Conservation (phyloP, 2,113 vertebrate species). For the Tauraco erythrolophus region DNA sequence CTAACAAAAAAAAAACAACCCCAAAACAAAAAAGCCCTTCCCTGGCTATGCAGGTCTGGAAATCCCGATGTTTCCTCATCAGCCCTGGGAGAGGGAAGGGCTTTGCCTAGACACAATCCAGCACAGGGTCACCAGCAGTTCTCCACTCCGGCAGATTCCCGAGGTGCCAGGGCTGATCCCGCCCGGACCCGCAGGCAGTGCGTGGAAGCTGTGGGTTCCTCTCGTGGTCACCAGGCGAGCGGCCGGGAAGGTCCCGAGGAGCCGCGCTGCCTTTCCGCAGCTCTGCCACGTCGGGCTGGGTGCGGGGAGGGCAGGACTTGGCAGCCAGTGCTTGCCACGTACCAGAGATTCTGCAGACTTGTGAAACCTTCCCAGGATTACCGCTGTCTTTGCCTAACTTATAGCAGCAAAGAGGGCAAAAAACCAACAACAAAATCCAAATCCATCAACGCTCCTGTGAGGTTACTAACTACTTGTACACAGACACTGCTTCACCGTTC, state of each 20-base stretch:
- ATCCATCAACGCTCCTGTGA: background rate
- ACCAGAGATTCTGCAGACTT: background rate
- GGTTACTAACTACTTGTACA: background rate
- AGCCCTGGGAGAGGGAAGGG: background rate
- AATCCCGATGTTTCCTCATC: background rate
- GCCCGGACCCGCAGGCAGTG: background rate
- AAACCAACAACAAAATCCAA: background rate
- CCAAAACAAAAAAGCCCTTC: background rate
- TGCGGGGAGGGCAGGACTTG: background rate
- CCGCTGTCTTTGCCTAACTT: background rate
- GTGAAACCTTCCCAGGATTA: background rate
- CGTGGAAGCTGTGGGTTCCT: background rate
- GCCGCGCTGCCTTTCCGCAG: background rate
- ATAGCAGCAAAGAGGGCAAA: accelerated
- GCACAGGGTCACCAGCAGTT: background rate
- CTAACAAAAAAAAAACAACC: background rate
- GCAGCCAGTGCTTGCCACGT: background rate
- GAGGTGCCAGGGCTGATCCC: background rate
- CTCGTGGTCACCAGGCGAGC: background rate
- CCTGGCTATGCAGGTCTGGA: background rate
- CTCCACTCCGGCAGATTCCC: background rate
- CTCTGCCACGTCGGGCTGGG: background rate
- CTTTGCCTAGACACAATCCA: background rate
- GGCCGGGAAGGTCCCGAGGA: background rate
- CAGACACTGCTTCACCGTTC: background rate